These are phyloP conservation scores for Harpagus bidentatus DNA, from an alignment of 2,113 vertebrate species.

Conservation along the genomic window DNA sequence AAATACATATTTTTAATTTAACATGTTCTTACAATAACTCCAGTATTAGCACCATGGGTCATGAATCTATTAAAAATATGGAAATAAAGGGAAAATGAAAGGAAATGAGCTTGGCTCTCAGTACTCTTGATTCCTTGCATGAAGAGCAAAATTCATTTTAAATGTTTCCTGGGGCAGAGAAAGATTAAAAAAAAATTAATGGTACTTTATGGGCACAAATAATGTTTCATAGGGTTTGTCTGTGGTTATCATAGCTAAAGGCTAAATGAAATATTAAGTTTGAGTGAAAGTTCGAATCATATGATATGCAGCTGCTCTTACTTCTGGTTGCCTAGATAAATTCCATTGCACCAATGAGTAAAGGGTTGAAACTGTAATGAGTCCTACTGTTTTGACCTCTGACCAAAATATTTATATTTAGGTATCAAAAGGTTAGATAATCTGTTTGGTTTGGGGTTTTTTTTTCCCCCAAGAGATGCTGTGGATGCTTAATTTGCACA, in stretches of 20 bases:
- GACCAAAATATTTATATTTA: neutral
- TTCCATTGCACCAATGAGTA: neutral
- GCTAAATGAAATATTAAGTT: constrained; percentile 50
- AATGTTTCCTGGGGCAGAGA: constrained; percentile 58
- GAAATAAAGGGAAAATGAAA: constrained; percentile 35
- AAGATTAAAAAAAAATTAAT: constrained; percentile 77
- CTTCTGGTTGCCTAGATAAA: neutral
- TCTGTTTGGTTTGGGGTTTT: neutral
- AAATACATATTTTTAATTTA: neutral
- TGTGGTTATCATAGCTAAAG: constrained; percentile 32
- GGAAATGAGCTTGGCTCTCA: constrained; percentile 4
- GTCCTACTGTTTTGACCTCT: neutral
- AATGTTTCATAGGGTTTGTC: constrained; percentile 35
- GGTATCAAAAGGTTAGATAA: neutral
- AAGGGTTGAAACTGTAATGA: neutral
- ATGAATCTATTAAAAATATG: constrained; percentile 40
- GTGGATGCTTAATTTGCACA: neutral
- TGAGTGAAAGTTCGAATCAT: neutral
- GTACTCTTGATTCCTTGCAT: constrained; percentile 30
- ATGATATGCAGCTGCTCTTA: neutral
- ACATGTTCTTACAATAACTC: neutral
- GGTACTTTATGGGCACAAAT: constrained; percentile 31
- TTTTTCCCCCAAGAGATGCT: neutral
- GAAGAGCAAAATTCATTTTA: constrained; percentile 61
- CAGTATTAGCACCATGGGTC: neutral